phyloP scores from a whole-genome alignment of 2,797 vertebrate genomes.

The Galaxias olidus region DNA sequence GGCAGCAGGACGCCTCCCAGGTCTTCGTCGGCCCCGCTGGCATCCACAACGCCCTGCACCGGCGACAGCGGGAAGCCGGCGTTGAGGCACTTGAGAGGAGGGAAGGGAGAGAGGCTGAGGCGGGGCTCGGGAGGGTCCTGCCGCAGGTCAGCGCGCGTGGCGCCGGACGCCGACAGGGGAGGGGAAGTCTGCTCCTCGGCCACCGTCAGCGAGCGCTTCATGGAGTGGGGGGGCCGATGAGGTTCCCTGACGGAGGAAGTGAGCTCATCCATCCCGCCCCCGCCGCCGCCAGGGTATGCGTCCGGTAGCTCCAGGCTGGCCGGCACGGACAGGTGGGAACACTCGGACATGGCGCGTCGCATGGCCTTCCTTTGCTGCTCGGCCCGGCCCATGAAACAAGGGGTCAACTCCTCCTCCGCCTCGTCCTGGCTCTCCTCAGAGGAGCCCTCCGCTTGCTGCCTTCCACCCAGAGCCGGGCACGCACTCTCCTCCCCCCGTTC shows the following conservation, averaged over 20 bases:
- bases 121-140: constrained; percentile 45
- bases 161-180: constrained; percentile 60
- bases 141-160: constrained; percentile 62
- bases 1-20: constrained; percentile 63
- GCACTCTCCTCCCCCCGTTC: constrained; percentile 35
- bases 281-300: constrained; percentile 83
- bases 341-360: constrained; percentile 93
- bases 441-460: constrained; percentile 48
- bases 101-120: constrained; percentile 53
- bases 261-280: constrained; percentile 53
- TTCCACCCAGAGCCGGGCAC: constrained; percentile 27
- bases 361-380: constrained; percentile 88
- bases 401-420: constrained; percentile 55
- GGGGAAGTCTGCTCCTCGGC: constrained; percentile 80
- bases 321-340: constrained; percentile 90
- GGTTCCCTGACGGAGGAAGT: constrained; percentile 64
- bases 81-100: constrained; percentile 42
- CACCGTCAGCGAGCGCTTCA: constrained; percentile 87
- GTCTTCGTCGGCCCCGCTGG: constrained; percentile 53
- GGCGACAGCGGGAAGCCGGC: constrained; percentile 55
- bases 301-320: constrained; percentile 83
- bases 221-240: constrained; percentile 60
- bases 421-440: constrained; percentile 75
- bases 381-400: constrained; percentile 73
- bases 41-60: constrained; percentile 74